A percentile compares a stretch with the other conserved stretches of the same genome.
Evolutionary conservation across 2,113 vertebrate genomes (phyloP).

Genomic region (Nipponia nippon): DNA sequence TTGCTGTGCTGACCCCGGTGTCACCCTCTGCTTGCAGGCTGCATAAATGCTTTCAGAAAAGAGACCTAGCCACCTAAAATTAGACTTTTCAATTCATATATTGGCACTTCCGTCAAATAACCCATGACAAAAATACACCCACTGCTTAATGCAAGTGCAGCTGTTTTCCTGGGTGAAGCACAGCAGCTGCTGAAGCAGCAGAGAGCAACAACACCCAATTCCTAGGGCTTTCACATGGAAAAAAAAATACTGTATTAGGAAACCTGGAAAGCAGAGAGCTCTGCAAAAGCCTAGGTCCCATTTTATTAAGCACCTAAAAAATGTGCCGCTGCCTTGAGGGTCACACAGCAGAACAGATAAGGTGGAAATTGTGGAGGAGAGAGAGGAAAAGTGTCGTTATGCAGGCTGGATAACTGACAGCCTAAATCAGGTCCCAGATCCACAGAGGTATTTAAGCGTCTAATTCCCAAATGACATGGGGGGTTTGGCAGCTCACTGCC

Average conservation of each 20-base stretch:
- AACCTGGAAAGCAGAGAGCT: not conserved
- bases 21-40: not conserved
- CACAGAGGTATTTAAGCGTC: not conserved
- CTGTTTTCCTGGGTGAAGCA: not conserved
- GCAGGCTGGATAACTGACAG: not conserved
- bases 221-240: not conserved
- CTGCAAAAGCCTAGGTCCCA: not conserved
- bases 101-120: not conserved
- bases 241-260: not conserved
- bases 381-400: not conserved
- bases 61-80: not conserved
- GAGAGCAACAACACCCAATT: not conserved
- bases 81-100: not conserved
- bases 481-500: not conserved
- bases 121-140: not conserved
- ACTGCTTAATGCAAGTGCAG: not conserved
- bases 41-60: not conserved
- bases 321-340: not conserved
- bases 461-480: not conserved
- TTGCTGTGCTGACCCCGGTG: not conserved
- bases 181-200: not conserved
- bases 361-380: not conserved
- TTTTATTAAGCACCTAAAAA: not conserved
- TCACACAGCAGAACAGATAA: not conserved
- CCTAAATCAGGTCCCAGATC: not conserved